Base-by-base conservation (phyloP, 1,140 invertebrate genomes). In the Melipona quadrifasciata region DNA sequence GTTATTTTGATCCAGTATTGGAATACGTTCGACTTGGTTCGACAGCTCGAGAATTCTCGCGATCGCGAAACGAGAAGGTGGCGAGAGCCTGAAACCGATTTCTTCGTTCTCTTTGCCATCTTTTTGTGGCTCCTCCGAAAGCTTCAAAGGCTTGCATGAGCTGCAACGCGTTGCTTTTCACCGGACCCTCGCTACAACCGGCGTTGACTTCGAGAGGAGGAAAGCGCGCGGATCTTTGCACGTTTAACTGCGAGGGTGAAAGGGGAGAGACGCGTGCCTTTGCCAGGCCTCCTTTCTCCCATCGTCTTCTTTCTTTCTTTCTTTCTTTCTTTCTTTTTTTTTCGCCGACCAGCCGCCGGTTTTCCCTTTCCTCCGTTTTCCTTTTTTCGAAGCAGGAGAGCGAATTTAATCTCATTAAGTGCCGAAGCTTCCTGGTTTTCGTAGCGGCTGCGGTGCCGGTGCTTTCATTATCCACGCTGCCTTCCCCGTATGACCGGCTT, bases 321-420 rank as follows among this genome's bases (percentile, higher is more conserved):
- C 24, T 55, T 21, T 11, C 27, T 67, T 51, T n/a, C n/a, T 17
- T 19, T 16, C 34, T 71, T 47, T 21, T 27, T 17, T 3, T 17
- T 67, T 57, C 27, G 31, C 11, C n/a, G 14, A n/a, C 31, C 57
- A 24, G 47, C 72, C 53, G 57, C 74, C 58, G 14, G 51, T 68
- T 80, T 86, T 73, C 57, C 64, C 68, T 80, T 89, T 73, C 57
- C 74, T 57, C 78, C 61, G 64, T 51, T 76, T 47, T 77, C 51
- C 34, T 83, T 82, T 83, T 85, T 89, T 73, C 73, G 39, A 85
- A 68, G 75, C 67, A 79, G 31, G 51, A 68, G 80, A 71, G 82
- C 75, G 77, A 89, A 89, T 90, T 90, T 90, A 90, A 90, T 90
- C 88, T 90, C 88, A 90, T 90, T 89, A 90, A 90, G 89, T 89